phyloP scores from a whole-genome alignment of 2,888 invertebrate genomes.

The Campaea margaritaria region DNA sequence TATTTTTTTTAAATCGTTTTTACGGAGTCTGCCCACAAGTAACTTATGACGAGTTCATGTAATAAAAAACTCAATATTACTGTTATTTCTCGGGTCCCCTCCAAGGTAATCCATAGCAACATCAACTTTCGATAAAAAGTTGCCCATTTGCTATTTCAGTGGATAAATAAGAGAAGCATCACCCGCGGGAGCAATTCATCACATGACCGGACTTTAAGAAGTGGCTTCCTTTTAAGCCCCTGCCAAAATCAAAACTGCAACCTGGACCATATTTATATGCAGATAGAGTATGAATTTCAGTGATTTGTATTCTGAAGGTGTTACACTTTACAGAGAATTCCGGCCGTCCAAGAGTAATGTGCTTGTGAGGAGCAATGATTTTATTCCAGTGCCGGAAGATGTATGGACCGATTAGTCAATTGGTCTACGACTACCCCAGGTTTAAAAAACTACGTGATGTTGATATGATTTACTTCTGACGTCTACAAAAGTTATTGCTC shows the following conservation, averaged over 20 bases:
- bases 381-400: slow-evolving; percentile 43
- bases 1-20: neutral
- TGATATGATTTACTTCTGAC: slow-evolving; percentile 22
- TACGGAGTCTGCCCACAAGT: neutral
- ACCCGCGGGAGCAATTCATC: slow-evolving; percentile 66
- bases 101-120: slow-evolving; percentile 5
- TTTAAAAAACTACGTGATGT: slow-evolving; percentile 15
- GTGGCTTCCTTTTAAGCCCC: slow-evolving; percentile 34
- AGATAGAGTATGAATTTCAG: slow-evolving; percentile 32
- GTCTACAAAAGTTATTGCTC: slow-evolving; percentile 13
- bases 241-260: slow-evolving; percentile 9
- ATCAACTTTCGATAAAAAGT: slow-evolving; percentile 38
- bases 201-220: slow-evolving; percentile 46
- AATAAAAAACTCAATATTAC: slow-evolving; percentile 4
- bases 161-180: slow-evolving; percentile 52
- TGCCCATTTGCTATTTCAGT: slow-evolving; percentile 48
- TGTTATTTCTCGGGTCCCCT: slow-evolving; percentile 4
- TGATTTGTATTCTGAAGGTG: neutral
- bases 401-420: slow-evolving; percentile 35
- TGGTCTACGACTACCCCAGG: slow-evolving; percentile 18
- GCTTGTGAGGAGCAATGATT: slow-evolving; percentile 47
- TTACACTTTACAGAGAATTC: slow-evolving; percentile 9
- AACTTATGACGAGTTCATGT: neutral
- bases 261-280: slow-evolving; percentile 16
- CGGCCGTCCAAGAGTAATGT: slow-evolving; percentile 43